These are phyloP conservation scores for Acronicta leporina DNA, from an alignment of 2,888 invertebrate genomes.

Conservation along the genomic window DNA sequence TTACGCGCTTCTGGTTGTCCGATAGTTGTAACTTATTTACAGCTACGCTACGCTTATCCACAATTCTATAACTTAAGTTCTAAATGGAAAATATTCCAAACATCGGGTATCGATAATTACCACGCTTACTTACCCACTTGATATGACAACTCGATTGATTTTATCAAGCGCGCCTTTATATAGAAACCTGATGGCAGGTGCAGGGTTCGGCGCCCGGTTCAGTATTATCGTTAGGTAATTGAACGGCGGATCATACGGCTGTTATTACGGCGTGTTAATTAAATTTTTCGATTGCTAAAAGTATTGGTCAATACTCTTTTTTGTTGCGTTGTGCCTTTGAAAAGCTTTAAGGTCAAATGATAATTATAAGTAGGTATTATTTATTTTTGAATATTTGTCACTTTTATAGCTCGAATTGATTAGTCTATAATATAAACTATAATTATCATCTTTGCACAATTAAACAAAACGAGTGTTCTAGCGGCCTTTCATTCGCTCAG, in stretches of 20 bases:
- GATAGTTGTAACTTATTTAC: not conserved
- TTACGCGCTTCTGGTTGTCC: too few species aligned
- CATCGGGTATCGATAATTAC: slow-evolving; percentile 36
- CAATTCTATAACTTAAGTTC: slow-evolving; percentile 6
- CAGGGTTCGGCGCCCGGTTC: slow-evolving; percentile 51
- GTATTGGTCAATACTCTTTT: slow-evolving; percentile 36
- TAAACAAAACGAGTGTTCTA: too few species aligned
- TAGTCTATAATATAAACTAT: too few species aligned
- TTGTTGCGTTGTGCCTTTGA: not conserved
- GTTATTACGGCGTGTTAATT: slow-evolving; percentile 50
- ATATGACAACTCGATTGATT: slow-evolving; percentile 56
- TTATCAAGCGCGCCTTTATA: slow-evolving; percentile 55
- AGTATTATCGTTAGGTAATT: slow-evolving; percentile 60
- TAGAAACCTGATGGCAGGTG: slow-evolving; percentile 55
- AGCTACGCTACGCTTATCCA: not conserved
- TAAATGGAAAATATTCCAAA: slow-evolving; percentile 22
- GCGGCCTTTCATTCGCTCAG: too few species aligned
- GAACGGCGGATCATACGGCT: slow-evolving; percentile 56
- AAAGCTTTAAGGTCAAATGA: not conserved
- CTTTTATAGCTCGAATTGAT: too few species aligned
- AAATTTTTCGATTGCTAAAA: slow-evolving; percentile 53
- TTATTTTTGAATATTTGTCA: too few species aligned
- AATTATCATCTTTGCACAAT: too few species aligned
- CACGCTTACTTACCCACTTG: slow-evolving; percentile 28
- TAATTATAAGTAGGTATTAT: not conserved